Conservation (phyloP, 1,140 invertebrate genomes). For the Zaprionus davidi region DNA sequence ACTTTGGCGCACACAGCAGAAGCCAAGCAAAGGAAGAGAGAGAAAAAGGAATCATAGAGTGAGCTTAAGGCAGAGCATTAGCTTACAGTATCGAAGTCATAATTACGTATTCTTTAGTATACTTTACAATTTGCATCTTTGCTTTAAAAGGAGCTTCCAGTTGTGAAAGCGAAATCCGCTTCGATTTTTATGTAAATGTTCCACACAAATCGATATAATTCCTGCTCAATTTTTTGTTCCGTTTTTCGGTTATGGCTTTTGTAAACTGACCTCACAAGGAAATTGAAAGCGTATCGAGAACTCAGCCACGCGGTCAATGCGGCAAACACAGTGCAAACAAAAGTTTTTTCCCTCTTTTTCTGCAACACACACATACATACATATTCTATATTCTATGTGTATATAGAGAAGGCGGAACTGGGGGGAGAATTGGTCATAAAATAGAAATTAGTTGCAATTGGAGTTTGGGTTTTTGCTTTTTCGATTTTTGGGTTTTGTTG, state of each 20-base stretch:
- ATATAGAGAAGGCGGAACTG: slow-evolving; percentile 13
- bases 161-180: not conserved
- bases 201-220: slow-evolving; percentile 27
- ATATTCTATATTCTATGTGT: slow-evolving; percentile 14
- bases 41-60: not conserved
- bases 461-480: slow-evolving; percentile 77
- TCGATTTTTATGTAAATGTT: slow-evolving; percentile 4
- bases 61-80: not conserved
- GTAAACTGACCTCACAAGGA: slow-evolving; percentile 62
- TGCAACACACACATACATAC: not conserved
- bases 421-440: slow-evolving; percentile 56
- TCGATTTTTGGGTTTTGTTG: slow-evolving; percentile 75
- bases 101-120: not conserved
- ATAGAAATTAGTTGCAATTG: slow-evolving; percentile 82
- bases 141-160: not conserved
- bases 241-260: slow-evolving; percentile 38
- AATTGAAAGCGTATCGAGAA: slow-evolving; percentile 76
- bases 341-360: slow-evolving; percentile 40
- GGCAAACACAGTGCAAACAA: slow-evolving; percentile 65
- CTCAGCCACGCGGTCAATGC: slow-evolving; percentile 70
- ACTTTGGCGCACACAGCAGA: slow-evolving; percentile 5
- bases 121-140: not conserved
- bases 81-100: not conserved
- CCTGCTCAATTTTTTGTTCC: slow-evolving; percentile 18
- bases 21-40: not conserved